Base-by-base conservation (phyloP, 2,113 vertebrate species). In the Prinia subflava region DNA sequence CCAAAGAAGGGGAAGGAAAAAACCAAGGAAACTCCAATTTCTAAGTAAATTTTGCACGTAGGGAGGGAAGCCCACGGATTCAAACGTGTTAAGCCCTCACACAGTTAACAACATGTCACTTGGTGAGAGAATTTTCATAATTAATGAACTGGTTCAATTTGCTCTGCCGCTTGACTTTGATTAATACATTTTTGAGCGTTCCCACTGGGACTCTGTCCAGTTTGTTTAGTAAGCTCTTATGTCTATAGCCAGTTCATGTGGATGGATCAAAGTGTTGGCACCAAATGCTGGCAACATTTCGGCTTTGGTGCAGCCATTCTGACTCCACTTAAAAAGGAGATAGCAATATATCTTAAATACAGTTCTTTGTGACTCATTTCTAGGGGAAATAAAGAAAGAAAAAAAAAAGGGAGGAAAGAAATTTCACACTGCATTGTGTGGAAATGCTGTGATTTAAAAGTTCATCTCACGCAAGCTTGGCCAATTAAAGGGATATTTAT, bases 61-160 rank as follows among this genome's bases (percentile, higher is more conserved):
- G 74, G 87, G 96, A 90, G 89, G 85, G 82, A 82, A 89, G 53
- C 73, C 82, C 76, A 35, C 25, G 49, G 82, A 52, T 49, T 79
- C 90, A 96, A 97, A 94, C 62, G 95, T 94, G 98, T 98, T 98
- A 96, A 97, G 95, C 83, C 95, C 96, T 93, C 93, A 83, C 93
- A 91, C 65, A 94, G 96, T 97, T 98, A 98, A 97, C 96, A 97
- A 97, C 95, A 95, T 98, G 98, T 98, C 98, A 97, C 97, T 97
- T 70, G 35, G 94, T 64, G 89, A 97, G 97, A 97, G 97, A 98
- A 97, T 98, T 98, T 98, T 98, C 97, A 98, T 98, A 98, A 98
- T 98, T 98, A 98, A 98, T 98, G 98, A 98, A 98, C 96, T 95
- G 79, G 97, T 97, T 98, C 98, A 98, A 98, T 98, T 97, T 97